phyloP scores from a whole-genome alignment of 1,140 invertebrate genomes.

The Cephus cinctus region DNA sequence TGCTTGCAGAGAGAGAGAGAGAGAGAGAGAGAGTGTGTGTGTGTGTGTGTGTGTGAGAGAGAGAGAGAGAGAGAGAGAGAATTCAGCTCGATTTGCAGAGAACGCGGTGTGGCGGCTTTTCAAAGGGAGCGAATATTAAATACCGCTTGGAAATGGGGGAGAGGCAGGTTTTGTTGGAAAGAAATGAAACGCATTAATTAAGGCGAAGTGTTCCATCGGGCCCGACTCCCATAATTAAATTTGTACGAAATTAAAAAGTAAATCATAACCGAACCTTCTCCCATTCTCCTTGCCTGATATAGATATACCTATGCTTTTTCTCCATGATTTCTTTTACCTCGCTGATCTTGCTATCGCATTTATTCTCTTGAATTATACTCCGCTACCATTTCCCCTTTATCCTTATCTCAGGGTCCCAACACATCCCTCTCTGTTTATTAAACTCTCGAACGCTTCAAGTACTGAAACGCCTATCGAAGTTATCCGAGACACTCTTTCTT shows the following conservation, averaged over 20 bases:
- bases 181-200: not conserved
- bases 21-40: not conserved
- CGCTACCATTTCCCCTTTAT: too few species aligned
- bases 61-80: conserved; percentile 1
- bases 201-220: not conserved
- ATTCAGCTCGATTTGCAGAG: too few species aligned
- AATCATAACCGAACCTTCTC: not conserved
- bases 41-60: not conserved
- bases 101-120: not conserved
- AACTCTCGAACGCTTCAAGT: too few species aligned
- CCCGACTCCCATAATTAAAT: not conserved
- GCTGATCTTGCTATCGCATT: not conserved
- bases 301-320: too few species aligned
- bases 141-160: not conserved
- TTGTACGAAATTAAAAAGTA: not conserved
- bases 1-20: not conserved
- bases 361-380: not conserved
- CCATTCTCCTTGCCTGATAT: too few species aligned
- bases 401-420: too few species aligned
- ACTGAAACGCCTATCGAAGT: too few species aligned
- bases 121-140: not conserved
- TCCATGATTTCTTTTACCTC: too few species aligned
- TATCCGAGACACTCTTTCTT: too few species aligned
- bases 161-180: too few species aligned
- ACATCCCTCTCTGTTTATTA: too few species aligned